Evolutionary conservation across 2,888 invertebrate species (phyloP).

Genomic region (Augochlorella aurata): DNA sequence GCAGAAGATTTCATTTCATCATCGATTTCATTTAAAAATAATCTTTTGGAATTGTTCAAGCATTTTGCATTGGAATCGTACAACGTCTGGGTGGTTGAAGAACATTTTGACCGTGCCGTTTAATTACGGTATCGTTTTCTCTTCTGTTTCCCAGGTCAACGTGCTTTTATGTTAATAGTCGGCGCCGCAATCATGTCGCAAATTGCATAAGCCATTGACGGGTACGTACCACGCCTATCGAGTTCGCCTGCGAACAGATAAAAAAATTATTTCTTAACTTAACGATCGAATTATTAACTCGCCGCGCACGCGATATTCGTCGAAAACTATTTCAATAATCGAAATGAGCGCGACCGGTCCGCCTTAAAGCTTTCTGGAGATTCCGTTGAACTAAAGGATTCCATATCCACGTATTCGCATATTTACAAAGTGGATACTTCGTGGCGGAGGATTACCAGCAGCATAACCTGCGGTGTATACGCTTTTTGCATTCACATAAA

Average conservation of each 20-base stretch:
- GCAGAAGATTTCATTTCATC: no score
- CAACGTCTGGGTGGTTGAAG: background rate
- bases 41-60: no score
- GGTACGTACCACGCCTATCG: constrained; percentile 49
- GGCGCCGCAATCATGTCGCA: constrained; percentile 37
- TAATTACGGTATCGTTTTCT: constrained; percentile 11
- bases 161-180: constrained; percentile 50
- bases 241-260: background rate
- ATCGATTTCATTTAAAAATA: no score
- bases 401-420: background rate
- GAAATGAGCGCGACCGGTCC: background rate
- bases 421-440: background rate
- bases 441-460: background rate
- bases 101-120: background rate
- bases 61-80: no score
- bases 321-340: background rate
- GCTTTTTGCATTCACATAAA: background rate
- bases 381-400: background rate
- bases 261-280: constrained; percentile 30
- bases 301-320: constrained; percentile 10
- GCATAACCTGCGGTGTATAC: background rate
- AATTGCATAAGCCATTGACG: constrained; percentile 50
- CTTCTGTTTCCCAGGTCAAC: constrained; percentile 33
- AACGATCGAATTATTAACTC: constrained; percentile 24
- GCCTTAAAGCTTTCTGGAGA: background rate